These are phyloP conservation scores for Drosophila kohkoa DNA, from an alignment of 1,140 invertebrate genomes.

Conservation along the genomic window DNA sequence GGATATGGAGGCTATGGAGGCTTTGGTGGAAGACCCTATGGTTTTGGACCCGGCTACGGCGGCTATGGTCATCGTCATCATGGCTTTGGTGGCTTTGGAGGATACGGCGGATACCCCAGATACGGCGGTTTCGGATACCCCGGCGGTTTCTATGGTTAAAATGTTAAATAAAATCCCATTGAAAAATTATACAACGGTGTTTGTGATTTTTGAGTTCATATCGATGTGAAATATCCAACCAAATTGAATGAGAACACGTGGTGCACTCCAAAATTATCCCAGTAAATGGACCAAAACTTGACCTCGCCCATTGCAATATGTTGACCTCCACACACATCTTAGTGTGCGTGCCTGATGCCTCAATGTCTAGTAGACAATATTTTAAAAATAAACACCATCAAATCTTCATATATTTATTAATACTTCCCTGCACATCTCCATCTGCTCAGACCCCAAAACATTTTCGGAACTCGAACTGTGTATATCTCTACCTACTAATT, in stretches of 20 bases:
- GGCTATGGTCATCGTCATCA: conserved; percentile 35
- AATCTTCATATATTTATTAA: conserved; percentile 79
- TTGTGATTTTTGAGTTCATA: background rate
- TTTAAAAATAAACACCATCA: conserved; percentile 80
- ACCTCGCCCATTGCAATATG: conserved; percentile 50
- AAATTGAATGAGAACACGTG: background rate
- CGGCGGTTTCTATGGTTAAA: conserved; percentile 26
- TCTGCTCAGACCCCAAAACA: background rate
- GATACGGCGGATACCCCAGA: conserved; percentile 3
- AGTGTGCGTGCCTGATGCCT: conserved; percentile 49
- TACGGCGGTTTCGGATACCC: background rate
- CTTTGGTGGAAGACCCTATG: conserved; percentile 17
- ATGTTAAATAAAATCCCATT: conserved; percentile 44
- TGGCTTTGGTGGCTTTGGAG: conserved; percentile 22
- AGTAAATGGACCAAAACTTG: conserved; percentile 52
- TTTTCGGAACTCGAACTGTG: background rate
- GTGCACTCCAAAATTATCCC: conserved; percentile 45
- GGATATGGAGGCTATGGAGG: conserved; percentile 25
- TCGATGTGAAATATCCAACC: background rate
- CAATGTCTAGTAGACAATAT: conserved; percentile 40
- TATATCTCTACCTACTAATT: conserved; percentile 54
- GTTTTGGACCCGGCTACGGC: conserved; percentile 26
- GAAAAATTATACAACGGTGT: conserved; percentile 7
- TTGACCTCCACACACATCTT: conserved; percentile 52
- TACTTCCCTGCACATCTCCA: conserved; percentile 37